Evolutionary conservation across 2,888 invertebrate species (phyloP).

Genomic region (Rotaria socialis): DNA sequence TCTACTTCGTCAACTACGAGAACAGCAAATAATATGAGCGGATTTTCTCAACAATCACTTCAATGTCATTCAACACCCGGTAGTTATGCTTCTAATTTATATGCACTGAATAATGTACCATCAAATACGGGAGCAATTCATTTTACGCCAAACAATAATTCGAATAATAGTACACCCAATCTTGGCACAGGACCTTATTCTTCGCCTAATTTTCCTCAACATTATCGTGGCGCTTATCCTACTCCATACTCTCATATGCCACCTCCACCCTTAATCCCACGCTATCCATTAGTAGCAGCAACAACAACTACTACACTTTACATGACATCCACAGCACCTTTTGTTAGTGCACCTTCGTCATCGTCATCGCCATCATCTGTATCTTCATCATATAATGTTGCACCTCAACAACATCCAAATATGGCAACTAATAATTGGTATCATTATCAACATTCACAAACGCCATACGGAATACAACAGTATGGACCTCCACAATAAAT

Average conservation of each 20-base stretch:
- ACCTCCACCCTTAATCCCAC: background rate
- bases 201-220: constrained; percentile 13
- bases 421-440: background rate
- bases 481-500: constrained; percentile 17
- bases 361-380: background rate
- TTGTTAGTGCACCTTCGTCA: background rate
- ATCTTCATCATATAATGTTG: background rate
- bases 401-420: background rate
- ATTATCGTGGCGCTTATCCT: background rate
- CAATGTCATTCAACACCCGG: constrained; percentile 13
- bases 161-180: background rate
- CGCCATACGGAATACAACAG: background rate
- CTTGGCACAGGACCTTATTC: background rate
- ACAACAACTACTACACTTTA: constrained; percentile 3
- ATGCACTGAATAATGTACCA: background rate
- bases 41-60: background rate
- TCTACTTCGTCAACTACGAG: background rate
- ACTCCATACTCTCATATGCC: background rate
- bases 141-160: background rate
- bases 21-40: background rate
- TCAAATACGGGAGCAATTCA: background rate
- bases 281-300: background rate
- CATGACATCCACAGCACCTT: constrained; percentile 28
- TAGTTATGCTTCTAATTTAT: constrained; percentile 22
- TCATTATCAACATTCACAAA: background rate